A percentile compares a stretch with the other conserved stretches of the same genome.
phyloP scores from a whole-genome alignment of 2,113 vertebrate genomes.

The Pristiophorus japonicus region DNA sequence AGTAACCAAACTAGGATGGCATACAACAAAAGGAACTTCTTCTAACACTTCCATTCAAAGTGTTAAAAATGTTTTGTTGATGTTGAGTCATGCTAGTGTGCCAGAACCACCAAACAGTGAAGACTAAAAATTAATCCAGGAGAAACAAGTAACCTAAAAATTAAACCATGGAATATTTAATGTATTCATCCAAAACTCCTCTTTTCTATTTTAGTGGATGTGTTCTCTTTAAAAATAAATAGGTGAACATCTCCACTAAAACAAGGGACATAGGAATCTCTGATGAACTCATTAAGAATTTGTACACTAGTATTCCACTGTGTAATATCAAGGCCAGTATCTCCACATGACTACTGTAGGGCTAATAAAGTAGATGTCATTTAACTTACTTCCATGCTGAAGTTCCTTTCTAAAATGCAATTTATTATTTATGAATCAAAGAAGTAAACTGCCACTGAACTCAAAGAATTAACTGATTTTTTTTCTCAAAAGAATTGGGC shows the following conservation, averaged over 20 bases:
- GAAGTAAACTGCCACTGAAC: not conserved
- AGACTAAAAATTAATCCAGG: not conserved
- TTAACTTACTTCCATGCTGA: not conserved
- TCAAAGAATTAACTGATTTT: not conserved
- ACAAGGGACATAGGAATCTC: not conserved
- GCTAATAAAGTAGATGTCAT: not conserved
- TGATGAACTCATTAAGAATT: not conserved
- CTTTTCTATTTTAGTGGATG: not conserved
- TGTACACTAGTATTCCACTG: not conserved
- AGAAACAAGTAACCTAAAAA: not conserved
- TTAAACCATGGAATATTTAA: not conserved
- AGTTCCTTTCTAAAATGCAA: not conserved
- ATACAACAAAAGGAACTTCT: not conserved
- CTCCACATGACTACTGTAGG: not conserved
- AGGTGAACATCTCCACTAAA: not conserved
- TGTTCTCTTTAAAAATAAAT: not conserved
- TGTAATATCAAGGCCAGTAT: not conserved
- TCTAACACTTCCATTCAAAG: not conserved
- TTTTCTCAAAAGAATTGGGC: not conserved
- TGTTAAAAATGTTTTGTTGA: not conserved
- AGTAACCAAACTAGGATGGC: not conserved
- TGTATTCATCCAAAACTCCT: not conserved
- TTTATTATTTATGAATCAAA: not conserved
- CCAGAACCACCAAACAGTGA: not conserved
- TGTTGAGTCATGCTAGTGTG: not conserved